Base-by-base conservation (phyloP, 2,113 vertebrate species). In the Gambusia holbrooki region DNA sequence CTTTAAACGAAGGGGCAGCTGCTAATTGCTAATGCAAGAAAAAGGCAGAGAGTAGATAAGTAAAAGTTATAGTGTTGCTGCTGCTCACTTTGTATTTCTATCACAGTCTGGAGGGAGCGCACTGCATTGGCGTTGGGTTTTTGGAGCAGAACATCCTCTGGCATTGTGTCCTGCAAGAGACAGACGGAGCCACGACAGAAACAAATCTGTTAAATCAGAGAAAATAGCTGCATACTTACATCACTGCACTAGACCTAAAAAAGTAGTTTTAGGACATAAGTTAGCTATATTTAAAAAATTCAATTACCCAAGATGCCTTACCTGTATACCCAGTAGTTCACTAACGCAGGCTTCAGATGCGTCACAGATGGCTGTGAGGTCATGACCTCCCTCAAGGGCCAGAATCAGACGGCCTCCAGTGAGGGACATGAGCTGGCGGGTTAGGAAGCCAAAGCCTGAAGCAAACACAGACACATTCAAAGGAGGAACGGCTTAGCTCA, bases 361-460 rank as follows among this genome's bases (percentile, higher is more conserved):
- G 0, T 99, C 97, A 14, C 97, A 99, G 89, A 99, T 99, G 69
- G 97, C 96, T 0, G 97, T 99, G 33, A 99, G 96, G 92, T 98
- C 96, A 0, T 99, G 97, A 60, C 97, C 97, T 2, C 97, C 97
- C 87, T 99, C 97, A 8, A 98, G 92, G 0, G 96, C 95, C 51
- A 98, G 91, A 83, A 99, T 94, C 61, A 99, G 61, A 1, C 97
- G 96, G 0, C 97, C 97, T 0, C 95, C 96, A 0, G 97, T 97
- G 84, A 99, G 87, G 76, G 89, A 94, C 97, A 98, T 99, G 87
- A 99, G 92, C 93, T 98, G 96, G 74, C 92, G 94, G 0, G 97
- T 98, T 95, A 99, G 94, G 91, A 97, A 96, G 77, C 97, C 96
- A 35, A 99, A 98, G 82, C 97, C 97, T 98, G 86, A 0, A 0